Evolutionary conservation across 30 jellyfish, hydroid and myxozoan genomes (phyloP).

Genomic region (Cassiopea xamachana): DNA sequence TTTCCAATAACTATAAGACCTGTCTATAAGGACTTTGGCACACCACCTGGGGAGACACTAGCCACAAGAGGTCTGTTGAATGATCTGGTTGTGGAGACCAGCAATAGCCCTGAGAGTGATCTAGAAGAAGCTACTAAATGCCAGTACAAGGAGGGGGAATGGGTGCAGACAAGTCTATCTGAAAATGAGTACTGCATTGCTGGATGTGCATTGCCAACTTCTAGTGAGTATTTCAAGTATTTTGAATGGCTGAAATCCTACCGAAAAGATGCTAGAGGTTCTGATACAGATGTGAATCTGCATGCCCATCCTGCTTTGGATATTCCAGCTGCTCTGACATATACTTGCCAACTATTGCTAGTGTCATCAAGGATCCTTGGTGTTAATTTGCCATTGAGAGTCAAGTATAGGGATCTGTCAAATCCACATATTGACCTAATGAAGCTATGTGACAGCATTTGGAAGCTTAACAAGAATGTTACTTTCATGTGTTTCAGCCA

Average conservation of each 20-base stretch:
- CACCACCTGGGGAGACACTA: conserved; percentile 89
- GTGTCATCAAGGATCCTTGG: conserved; percentile 70
- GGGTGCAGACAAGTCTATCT: conserved; percentile 78
- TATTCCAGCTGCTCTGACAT: conserved; percentile 91
- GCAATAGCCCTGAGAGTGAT: conserved; percentile 81
- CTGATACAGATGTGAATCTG: conserved; percentile 58
- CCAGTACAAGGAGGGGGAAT: conserved; percentile 86
- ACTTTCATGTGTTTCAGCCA: conserved; percentile 81
- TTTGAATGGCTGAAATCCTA: conserved; percentile 91
- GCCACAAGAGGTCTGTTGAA: conserved; percentile 59
- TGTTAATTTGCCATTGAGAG: conserved; percentile 76
- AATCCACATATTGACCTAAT: conserved; percentile 60
- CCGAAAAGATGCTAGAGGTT: conserved; percentile 83
- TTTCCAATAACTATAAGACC: conserved; percentile 79
- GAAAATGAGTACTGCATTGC: conserved; percentile 83
- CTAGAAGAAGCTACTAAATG: conserved; percentile 95
- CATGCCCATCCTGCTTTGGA: conserved; percentile 73
- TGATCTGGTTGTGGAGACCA: conserved; percentile 78
- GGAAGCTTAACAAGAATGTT: conserved; percentile 64
- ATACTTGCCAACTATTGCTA: conserved; percentile 79
- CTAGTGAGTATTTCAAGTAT: conserved; percentile 87
- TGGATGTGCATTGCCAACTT: conserved; percentile 85
- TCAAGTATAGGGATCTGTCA: conserved; percentile 72
- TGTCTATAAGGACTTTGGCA: conserved; percentile 89
- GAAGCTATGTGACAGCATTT: conserved; percentile 62